Conservation (phyloP, 2,797 vertebrate species). For the Taenioides sp. region DNA sequence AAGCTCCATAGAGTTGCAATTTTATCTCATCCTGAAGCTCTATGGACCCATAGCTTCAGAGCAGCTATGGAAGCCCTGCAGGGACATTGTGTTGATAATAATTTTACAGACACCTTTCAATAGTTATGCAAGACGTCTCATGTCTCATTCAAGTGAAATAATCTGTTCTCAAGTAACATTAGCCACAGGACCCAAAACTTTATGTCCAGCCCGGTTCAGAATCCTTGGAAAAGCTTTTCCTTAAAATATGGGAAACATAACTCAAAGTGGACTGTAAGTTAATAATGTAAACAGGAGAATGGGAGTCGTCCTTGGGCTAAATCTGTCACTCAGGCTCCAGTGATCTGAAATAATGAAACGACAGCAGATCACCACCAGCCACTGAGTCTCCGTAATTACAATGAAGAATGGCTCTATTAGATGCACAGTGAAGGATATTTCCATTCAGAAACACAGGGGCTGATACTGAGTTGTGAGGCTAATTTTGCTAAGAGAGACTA, state of each 20-base stretch:
- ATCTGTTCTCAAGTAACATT: no score
- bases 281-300: conserved; percentile 41
- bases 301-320: conserved; percentile 24
- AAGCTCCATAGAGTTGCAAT: no score
- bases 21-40: no score
- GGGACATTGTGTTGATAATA: neutral
- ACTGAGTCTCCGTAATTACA: conserved; percentile 54
- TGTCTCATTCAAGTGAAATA: no score
- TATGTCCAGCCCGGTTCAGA: neutral
- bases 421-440: conserved; percentile 26
- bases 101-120: no score
- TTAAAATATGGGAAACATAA: neutral
- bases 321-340: conserved; percentile 56
- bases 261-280: conserved; percentile 38
- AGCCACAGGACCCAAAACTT: neutral
- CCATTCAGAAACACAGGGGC: conserved; percentile 10
- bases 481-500: neutral
- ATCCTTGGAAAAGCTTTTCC: neutral
- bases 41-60: no score
- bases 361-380: conserved; percentile 46
- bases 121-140: no score
- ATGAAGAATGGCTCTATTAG: conserved; percentile 62
- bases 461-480: neutral
- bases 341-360: conserved; percentile 62
- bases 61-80: neutral